Evolutionary conservation across 2,888 invertebrate species (phyloP), one percentile per base, ranked within the genome.

Genomic region (Serripes groenlandicus): DNA sequence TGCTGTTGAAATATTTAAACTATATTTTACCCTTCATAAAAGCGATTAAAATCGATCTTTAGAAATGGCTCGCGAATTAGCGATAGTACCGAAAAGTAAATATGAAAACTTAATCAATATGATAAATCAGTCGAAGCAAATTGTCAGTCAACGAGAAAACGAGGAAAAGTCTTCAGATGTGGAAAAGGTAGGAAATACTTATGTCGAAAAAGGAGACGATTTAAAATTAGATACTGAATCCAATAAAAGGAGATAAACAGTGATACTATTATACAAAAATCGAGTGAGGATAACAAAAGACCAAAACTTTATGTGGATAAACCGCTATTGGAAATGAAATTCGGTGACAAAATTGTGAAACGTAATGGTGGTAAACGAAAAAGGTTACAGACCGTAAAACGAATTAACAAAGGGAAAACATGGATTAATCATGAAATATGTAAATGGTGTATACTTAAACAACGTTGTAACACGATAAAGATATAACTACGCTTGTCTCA

Each of bases 31-130:
- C 75, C 26, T 69, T 77, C 34, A 64, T 79, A 18, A 54, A 34
- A 18, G 64, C 35, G 1, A 66, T 74, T n/a, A 62, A 70, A 60
- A 62, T 34, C 21, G 68, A 78, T 37, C 64, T 75, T 32, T 18
- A 49, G 42, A 68, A 32, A 83, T 83, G 79, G 75, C 79, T 21
- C 76, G 70, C 37, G 79, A 83, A 79, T 32, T 83, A 35, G 70
- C 80, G 21, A 35, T 76, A 9, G 35, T 80, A 52, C 78, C 83
- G 30, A 83, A 76, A 77, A 62, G n/a, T 2, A 73, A 75, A 71
- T 83, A 83, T 54, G 76, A 83, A 21, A n/a, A n/a, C n/a, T n/a
- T 34, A 30, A 7, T 62, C 3, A n/a, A 62, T 26, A 49, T 54
- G 15, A 23, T 30, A 9, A 62, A 74, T 49, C 58, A 58, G 42